Evolutionary conservation across 1,140 invertebrate genomes (phyloP).

Genomic region (Teleopsis dalmanni): DNA sequence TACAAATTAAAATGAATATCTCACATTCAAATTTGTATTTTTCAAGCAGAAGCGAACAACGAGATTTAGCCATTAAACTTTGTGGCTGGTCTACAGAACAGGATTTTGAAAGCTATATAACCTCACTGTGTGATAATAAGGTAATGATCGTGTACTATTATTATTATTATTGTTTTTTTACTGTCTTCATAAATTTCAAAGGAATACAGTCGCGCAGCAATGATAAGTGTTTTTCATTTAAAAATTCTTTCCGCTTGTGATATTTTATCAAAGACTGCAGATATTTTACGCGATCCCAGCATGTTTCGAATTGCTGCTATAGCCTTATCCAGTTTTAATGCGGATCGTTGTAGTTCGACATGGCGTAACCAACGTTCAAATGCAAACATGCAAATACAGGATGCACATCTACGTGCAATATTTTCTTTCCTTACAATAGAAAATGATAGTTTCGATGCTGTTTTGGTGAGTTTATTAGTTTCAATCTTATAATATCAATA

Average conservation of each 20-base stretch:
- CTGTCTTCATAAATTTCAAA: constrained; percentile 22
- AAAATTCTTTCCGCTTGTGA: constrained; percentile 76
- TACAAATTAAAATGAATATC: neutral
- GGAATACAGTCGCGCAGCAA: constrained; percentile 74
- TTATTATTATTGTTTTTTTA: neutral
- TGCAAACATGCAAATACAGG: constrained; percentile 62
- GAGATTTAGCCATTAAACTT: constrained; percentile 70
- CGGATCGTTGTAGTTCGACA: constrained; percentile 66
- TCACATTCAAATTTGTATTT: neutral
- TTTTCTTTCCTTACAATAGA: constrained; percentile 86
- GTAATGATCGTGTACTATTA: neutral
- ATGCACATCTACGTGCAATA: constrained; percentile 85
- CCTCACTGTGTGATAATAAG: constrained; percentile 30
- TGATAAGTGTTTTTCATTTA: constrained; percentile 84
- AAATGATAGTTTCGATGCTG: constrained; percentile 67
- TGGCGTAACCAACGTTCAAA: constrained; percentile 73
- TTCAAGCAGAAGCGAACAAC: constrained; percentile 58
- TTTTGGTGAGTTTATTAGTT: constrained; percentile 57
- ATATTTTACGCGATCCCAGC: constrained; percentile 36
- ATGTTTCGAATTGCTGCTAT: constrained; percentile 70
- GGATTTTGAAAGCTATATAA: constrained; percentile 35
- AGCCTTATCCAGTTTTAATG: constrained; percentile 81
- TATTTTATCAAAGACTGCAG: constrained; percentile 66
- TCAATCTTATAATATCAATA: neutral
- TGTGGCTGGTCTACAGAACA: constrained; percentile 78